Base-by-base conservation (phyloP, 2,888 invertebrate genomes). In the Cerceris ruficornis region DNA sequence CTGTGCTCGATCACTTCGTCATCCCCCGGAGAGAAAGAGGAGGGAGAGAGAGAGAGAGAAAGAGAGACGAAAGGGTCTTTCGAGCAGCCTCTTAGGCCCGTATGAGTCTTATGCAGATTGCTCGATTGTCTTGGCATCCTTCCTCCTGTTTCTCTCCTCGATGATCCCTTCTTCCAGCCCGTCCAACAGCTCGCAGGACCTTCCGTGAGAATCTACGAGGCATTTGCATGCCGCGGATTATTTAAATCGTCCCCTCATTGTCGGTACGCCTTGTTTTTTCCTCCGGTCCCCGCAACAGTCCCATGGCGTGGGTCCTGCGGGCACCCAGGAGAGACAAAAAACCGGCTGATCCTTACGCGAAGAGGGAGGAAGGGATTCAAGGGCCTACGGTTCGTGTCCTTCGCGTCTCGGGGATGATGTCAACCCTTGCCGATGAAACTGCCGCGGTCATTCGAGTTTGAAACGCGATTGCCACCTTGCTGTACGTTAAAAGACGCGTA, bases 141-240 rank as follows among this genome's bases (percentile, higher is more conserved):
- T 77, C 60, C 77, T 80, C 82, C 76, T 87, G 81, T 84, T 83
- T 78, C 79, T 79, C 80, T 69, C 61, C 59, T 67, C 58, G 52
- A 70, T 67, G 65, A 42, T 59, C 67, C 69, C 57, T 14, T 5
- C 39, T 60, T 39, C 42, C 55, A 14, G n/a, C 58, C 66, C 68
- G 62, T 68, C 74, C 66, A 69, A 58, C 60, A 52, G 59, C 46
- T 5, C 8, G 58, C 67, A 42, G 69, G 28, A 55, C 61, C 73
- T 81, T 77, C 85, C 90, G 91, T 91, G 91, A 92, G 92, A 91
- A 90, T 91, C 88, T 89, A 81, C 80, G 82, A 83, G 77, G 83
- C 87, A 91, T 91, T 90, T 90, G 90, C 90, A 90, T 91, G 86
- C 85, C 89, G 87, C 87, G 90, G 91, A 92, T 92, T 92, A 92